Percentiles rank a stretch among this genome's conserved stretches.
phyloP scores from a whole-genome alignment of 2,888 invertebrate genomes.

The Exephanes ischioxanthus region DNA sequence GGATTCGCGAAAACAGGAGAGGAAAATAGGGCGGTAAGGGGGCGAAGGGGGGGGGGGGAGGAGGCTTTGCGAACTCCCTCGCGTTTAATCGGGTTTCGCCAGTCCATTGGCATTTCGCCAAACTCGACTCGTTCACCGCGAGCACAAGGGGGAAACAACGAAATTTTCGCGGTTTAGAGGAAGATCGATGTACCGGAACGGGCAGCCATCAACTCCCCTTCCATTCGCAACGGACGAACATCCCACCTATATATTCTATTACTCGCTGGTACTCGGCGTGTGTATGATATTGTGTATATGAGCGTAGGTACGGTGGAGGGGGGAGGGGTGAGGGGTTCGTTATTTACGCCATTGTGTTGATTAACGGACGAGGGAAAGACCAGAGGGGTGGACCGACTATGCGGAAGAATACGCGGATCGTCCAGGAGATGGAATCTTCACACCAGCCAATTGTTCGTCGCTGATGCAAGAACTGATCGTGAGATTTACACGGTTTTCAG shows the following conservation, averaged over 20 bases:
- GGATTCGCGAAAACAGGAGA: slow-evolving; percentile 42
- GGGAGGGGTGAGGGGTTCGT: slow-evolving; percentile 34
- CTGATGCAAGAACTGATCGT: slow-evolving; percentile 2
- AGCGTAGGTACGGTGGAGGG: not conserved
- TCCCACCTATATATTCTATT: slow-evolving; percentile 42
- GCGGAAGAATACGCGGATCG: slow-evolving; percentile 21
- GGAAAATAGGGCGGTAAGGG: slow-evolving; percentile 4
- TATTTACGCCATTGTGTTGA: slow-evolving; percentile 67
- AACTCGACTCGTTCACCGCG: slow-evolving; percentile 50
- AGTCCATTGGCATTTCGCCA: slow-evolving; percentile 73
- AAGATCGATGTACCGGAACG: slow-evolving; percentile 71
- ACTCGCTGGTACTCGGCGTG: slow-evolving; percentile 23
- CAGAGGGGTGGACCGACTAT: slow-evolving; percentile 10
- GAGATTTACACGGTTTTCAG: not conserved
- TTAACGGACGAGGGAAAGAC: slow-evolving; percentile 56
- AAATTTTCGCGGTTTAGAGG: slow-evolving; percentile 68
- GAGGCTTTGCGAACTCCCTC: slow-evolving; percentile 46
- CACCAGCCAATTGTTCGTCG: not conserved
- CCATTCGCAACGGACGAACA: slow-evolving; percentile 31
- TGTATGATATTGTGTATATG: slow-evolving; percentile 31
- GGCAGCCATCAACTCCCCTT: slow-evolving; percentile 41
- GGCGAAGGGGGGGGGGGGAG: not conserved
- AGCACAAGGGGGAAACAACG: slow-evolving; percentile 68
- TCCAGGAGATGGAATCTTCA: slow-evolving; percentile 8
- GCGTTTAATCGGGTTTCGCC: slow-evolving; percentile 70